Evolutionary conservation across 2,797 vertebrate genomes (phyloP), one percentile per base, ranked within the genome.

Genomic region (Rhynchonycteris naso): DNA sequence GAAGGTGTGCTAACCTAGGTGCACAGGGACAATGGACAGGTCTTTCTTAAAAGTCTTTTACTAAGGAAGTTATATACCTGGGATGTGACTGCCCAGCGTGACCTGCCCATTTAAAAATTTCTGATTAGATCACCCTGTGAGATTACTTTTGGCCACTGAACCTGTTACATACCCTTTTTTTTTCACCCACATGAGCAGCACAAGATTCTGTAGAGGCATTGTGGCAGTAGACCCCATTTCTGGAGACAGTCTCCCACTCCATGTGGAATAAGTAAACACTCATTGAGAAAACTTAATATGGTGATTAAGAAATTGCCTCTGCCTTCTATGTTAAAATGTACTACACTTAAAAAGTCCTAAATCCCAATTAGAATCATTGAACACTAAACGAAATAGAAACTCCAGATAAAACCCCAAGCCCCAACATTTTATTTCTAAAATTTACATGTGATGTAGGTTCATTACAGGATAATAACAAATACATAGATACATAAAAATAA

Each of bases 401-500:
- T 18, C 21, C 10, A 66, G 63, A 69, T 61, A 76, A 93, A 75
- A 22, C 35, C 24, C 5, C 11, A 68, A 59, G 6, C 2, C 33
- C 22, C 24, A 26, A 61, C 8, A n/a, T 66, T 94, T 38, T 83
- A 56, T 56, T 91, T 93, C 26, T 75, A 79, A 86, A 79, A 63
- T 28, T 91, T 82, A 89, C 66, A 54, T 50, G 30, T 15, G 79
- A 85, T 85, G 6, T 3, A 93, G 50, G 30, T 61, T 95, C 10
- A 58, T 72, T 83, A n/a, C 24, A 68, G 28, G 30, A 24, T 63
- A 74, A 82, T 63, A 74, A 87, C 89, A 93, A 81, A 58, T 63
- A 58, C n/a, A 69, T 14, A 52, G 56, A 68, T n/a, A 47, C 38
- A 68, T 92, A 50, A 83, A 94, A 88, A 71, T 78, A 63, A 89